Conservation (phyloP, 2,888 invertebrate species). For the Drosophila nigritarsus region DNA sequence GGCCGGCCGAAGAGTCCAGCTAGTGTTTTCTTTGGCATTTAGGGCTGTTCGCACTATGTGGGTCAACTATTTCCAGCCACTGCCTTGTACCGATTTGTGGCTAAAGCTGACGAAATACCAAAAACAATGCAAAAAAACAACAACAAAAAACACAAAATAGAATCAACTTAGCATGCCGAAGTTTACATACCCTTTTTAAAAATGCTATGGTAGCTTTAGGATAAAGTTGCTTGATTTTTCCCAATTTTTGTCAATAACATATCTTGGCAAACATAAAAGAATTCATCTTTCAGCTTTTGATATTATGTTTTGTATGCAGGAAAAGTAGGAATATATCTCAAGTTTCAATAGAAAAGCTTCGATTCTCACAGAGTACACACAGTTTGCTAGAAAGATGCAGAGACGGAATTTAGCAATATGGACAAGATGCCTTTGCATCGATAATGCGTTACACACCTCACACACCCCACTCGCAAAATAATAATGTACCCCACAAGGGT, state of each 20-base stretch:
- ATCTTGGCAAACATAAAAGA: not conserved
- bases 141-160: not conserved
- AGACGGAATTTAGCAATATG: not conserved
- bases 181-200: not conserved
- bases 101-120: conserved; percentile 26
- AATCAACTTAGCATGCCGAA: not conserved
- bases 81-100: conserved; percentile 25
- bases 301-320: not conserved
- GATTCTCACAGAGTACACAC: not conserved
- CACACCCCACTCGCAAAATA: not conserved
- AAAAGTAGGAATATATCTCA: not conserved
- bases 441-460: not conserved
- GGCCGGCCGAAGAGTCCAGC: conserved; percentile 15
- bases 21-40: conserved; percentile 28
- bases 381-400: not conserved
- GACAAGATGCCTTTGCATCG: not conserved
- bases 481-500: not conserved
- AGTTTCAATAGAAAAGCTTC: not conserved
- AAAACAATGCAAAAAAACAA: conserved; percentile 13
- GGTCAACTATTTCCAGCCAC: conserved; percentile 57
- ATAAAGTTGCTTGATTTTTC: not conserved
- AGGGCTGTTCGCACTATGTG: conserved; percentile 57
- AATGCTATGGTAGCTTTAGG: not conserved
- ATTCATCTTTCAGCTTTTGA: not conserved
- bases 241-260: not conserved